These are phyloP conservation scores for Acanthopleura granulata DNA, from an alignment of 2,888 invertebrate species.

Conservation along the genomic window DNA sequence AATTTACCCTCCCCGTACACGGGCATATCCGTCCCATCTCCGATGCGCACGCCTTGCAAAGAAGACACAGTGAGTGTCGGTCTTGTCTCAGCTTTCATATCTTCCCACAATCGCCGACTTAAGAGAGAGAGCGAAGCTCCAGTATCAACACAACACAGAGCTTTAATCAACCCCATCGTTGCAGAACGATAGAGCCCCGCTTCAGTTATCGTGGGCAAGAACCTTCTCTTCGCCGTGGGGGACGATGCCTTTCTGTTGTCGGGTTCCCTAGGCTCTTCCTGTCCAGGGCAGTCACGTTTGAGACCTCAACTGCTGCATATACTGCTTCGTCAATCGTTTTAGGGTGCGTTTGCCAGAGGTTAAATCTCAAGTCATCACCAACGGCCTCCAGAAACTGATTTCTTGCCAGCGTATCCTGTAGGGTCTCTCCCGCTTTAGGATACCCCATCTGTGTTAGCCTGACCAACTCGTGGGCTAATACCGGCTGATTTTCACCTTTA, in stretches of 20 bases:
- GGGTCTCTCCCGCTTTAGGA: too few species aligned
- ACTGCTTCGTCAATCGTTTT: conserved; percentile 25
- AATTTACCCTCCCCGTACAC: too few species aligned
- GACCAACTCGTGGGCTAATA: background rate
- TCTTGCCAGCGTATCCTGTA: background rate
- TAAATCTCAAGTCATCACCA: background rate
- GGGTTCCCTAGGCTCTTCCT: background rate
- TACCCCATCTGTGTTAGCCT: background rate
- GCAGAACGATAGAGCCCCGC: too few species aligned
- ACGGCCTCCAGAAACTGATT: conserved; percentile 26
- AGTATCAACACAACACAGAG: background rate
- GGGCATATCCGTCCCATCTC: background rate
- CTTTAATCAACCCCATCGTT: background rate
- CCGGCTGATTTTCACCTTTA: conserved; percentile 10
- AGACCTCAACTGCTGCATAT: conserved; percentile 21
- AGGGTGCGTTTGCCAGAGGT: conserved; percentile 9
- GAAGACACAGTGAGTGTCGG: background rate
- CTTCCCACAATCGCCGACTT: background rate
- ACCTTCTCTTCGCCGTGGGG: too few species aligned
- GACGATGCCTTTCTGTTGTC: too few species aligned
- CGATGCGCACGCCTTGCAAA: background rate
- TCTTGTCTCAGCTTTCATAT: background rate
- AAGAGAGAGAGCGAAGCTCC: background rate
- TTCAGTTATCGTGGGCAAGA: too few species aligned
- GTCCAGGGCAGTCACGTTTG: background rate